phyloP scores from a whole-genome alignment of 1,140 invertebrate genomes.

The Heterodera schachtii region DNA sequence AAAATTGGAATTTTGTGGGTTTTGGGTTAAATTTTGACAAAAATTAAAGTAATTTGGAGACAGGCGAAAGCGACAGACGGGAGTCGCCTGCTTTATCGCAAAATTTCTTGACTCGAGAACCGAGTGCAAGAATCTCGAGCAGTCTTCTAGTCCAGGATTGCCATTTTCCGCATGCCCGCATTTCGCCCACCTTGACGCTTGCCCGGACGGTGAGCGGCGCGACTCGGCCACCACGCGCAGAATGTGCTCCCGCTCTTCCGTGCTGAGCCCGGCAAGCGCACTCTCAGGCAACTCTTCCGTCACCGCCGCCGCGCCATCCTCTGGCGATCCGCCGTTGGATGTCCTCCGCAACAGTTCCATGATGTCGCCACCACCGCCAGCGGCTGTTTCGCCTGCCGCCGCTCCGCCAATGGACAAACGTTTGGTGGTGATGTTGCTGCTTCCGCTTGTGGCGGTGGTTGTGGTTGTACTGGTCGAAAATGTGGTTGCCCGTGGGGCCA shows the following conservation, averaged over 20 bases:
- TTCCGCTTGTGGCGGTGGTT: no score
- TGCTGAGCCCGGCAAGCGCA: slow-evolving; percentile 35
- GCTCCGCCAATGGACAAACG: no score
- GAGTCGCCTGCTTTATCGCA: no score
- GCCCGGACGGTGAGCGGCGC: slow-evolving; percentile 5
- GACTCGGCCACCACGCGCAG: slow-evolving; percentile 39
- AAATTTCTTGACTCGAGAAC: no score
- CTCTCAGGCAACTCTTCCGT: slow-evolving; percentile 31
- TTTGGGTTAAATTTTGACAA: not conserved
- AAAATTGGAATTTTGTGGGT: not conserved
- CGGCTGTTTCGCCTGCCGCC: not conserved
- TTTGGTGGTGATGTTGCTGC: no score
- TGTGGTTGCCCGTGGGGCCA: not conserved
- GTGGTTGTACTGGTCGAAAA: not conserved
- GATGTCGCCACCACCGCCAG: not conserved
- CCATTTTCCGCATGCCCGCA: not conserved
- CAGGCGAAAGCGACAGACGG: no score
- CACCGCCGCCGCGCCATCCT: not conserved
- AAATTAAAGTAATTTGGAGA: no score
- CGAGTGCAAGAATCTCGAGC: no score
- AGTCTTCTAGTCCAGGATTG: no score
- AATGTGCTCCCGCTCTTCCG: slow-evolving; percentile 46
- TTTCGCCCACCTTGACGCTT: not conserved
- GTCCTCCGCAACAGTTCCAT: not conserved
- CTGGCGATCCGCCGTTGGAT: not conserved